Evolutionary conservation across 2,113 vertebrate species (phyloP), one percentile per base, ranked within the genome.

Genomic region (Gopherus flavomarginatus): DNA sequence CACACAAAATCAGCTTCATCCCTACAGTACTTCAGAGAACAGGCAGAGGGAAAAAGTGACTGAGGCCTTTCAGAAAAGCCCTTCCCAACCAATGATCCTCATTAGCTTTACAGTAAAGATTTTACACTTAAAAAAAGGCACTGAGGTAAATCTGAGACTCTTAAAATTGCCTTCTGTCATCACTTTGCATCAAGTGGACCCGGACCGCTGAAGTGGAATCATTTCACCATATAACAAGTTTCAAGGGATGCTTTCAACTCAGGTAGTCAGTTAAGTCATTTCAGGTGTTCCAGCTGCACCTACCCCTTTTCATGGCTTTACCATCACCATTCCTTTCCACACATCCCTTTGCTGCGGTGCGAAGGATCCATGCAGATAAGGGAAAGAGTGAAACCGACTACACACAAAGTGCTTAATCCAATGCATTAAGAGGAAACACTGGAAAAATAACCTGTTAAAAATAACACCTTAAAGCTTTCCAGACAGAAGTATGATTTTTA

Each of bases 71-170:
- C 4, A 11, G 85, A 69, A 72, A 47, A 92, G 87, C 65, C 88
- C 90, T 69, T 91, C 93, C 87, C 87, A 90, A 5, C 62, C 50
- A 3, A 21, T 22, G n/a, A 16, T 92, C 92, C 56, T 90, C 78
- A 81, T 93, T 31, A 86, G 78, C 95, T 90, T 93, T 72, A 88
- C 90, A 1, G 26, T 81, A 84, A 85, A 65, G 16, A 52, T 95
- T 59, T 89, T 79, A 95, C 38, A 22, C 95, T 97, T 95, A 89
- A 50, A 91, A 88, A 97, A 98, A 98, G 98, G 98, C 98, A 98
- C 98, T 98, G 97, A 97, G 97, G 98, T 98, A 96, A 88, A 95
- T 94, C 94, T 91, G 53, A 35, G 81, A 82, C 53, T 93, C 72
- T 22, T 87, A 86, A 57, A 69, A 1, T 0, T 81, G 26, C 31